Percentiles rank a stretch among this genome's conserved stretches.
phyloP scores from a whole-genome alignment of 2,797 vertebrate genomes.

The Coracias cyanogaster region DNA sequence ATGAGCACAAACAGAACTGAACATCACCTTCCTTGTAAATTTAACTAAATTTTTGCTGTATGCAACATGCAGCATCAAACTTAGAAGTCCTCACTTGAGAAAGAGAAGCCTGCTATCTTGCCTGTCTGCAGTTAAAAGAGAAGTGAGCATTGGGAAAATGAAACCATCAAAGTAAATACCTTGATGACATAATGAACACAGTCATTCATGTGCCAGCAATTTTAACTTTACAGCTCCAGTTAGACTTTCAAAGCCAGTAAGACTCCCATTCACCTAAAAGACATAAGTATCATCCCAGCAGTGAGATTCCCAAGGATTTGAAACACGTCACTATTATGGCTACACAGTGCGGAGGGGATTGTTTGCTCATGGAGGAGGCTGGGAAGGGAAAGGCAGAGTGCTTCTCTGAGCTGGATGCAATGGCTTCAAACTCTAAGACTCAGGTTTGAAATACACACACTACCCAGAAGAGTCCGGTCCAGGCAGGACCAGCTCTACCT shows the following conservation, averaged over 20 bases:
- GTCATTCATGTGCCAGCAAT: background rate
- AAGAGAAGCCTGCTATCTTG: background rate
- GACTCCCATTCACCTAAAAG: background rate
- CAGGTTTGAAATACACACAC: background rate
- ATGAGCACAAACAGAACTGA: background rate
- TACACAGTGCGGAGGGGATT: background rate
- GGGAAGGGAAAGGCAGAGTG: background rate
- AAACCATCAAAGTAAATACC: background rate
- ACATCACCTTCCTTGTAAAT: background rate
- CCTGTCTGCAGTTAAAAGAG: background rate
- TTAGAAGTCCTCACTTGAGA: background rate
- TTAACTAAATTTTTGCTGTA: background rate
- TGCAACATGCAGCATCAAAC: background rate
- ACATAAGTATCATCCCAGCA: background rate
- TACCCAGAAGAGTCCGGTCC: background rate
- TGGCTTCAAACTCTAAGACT: background rate
- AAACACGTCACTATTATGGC: accelerated
- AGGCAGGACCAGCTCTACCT: background rate
- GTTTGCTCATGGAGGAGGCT: background rate
- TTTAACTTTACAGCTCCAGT: background rate
- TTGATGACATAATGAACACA: background rate
- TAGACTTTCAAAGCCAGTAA: background rate
- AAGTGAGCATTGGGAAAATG: background rate
- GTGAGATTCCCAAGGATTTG: background rate
- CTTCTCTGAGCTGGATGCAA: background rate